phyloP scores from a whole-genome alignment of 2,113 vertebrate genomes.

The Candoia aspera region DNA sequence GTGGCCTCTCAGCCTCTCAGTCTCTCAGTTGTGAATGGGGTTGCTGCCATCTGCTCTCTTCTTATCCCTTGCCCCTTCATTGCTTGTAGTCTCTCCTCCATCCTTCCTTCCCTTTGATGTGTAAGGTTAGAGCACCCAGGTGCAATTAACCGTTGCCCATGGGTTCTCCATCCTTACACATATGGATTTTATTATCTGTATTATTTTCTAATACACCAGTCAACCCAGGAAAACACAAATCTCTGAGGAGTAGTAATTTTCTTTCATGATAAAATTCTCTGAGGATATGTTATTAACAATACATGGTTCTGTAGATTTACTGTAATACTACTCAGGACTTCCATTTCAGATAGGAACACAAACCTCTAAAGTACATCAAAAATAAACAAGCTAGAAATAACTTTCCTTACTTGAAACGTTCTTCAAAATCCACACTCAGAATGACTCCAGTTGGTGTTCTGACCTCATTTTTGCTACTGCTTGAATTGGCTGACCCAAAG shows the following conservation, averaged over 20 bases:
- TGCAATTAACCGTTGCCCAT: too few species aligned
- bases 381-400: background rate
- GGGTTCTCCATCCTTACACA: too few species aligned
- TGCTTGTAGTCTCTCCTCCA: too few species aligned
- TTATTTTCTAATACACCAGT: slow-evolving; percentile 22
- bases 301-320: slow-evolving; percentile 42
- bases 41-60: too few species aligned
- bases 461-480: background rate
- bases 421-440: background rate
- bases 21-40: too few species aligned
- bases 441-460: background rate
- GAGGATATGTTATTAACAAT: slow-evolving; percentile 9
- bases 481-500: background rate
- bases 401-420: background rate
- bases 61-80: too few species aligned
- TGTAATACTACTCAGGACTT: slow-evolving; percentile 28
- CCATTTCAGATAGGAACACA: slow-evolving; percentile 7
- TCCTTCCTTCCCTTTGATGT: too few species aligned
- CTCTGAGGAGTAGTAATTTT: slow-evolving; percentile 33
- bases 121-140: too few species aligned
- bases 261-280: slow-evolving; percentile 6
- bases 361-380: slow-evolving; percentile 24
- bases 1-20: too few species aligned
- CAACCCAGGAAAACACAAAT: slow-evolving; percentile 29
- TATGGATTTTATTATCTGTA: background rate